Percentiles rank a stretch among this genome's conserved stretches.
phyloP scores from a whole-genome alignment of 2,797 vertebrate species.

The Falco concolor region DNA sequence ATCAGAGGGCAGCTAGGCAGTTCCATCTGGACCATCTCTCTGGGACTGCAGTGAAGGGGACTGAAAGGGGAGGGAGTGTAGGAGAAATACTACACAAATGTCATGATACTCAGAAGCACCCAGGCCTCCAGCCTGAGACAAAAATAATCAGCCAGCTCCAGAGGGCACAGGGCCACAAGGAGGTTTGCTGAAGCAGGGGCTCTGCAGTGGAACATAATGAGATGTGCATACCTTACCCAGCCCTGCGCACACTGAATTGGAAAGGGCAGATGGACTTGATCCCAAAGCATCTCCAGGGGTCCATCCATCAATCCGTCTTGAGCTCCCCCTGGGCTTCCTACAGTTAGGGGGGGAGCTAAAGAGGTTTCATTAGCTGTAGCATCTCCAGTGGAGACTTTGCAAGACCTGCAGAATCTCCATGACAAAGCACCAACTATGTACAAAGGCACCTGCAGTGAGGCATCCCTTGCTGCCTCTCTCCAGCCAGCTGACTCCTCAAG shows the following conservation, averaged over 20 bases:
- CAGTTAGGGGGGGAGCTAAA: neutral
- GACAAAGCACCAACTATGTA: neutral
- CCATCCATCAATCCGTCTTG: neutral
- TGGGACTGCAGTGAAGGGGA: neutral
- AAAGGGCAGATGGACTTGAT: neutral
- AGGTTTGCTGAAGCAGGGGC: neutral
- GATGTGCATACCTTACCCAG: neutral
- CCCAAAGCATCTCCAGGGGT: neutral
- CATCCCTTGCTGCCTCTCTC: neutral
- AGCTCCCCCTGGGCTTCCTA: neutral
- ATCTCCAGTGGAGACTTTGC: neutral
- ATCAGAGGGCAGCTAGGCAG: neutral
- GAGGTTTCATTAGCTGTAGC: neutral
- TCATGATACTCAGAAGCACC: neutral
- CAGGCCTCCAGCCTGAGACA: neutral
- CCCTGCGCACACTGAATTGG: neutral
- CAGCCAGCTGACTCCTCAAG: neutral
- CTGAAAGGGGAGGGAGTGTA: neutral
- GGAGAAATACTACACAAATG: neutral
- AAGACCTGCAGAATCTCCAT: neutral
- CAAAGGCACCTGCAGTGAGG: neutral
- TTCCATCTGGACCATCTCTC: slow-evolving; percentile 10
- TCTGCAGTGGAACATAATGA: neutral
- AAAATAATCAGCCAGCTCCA: neutral
- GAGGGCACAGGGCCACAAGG: neutral